Evolutionary conservation across 1,140 invertebrate species (phyloP), one percentile per base, ranked within the genome.

Genomic region (Camponotus pennsylvanicus): DNA sequence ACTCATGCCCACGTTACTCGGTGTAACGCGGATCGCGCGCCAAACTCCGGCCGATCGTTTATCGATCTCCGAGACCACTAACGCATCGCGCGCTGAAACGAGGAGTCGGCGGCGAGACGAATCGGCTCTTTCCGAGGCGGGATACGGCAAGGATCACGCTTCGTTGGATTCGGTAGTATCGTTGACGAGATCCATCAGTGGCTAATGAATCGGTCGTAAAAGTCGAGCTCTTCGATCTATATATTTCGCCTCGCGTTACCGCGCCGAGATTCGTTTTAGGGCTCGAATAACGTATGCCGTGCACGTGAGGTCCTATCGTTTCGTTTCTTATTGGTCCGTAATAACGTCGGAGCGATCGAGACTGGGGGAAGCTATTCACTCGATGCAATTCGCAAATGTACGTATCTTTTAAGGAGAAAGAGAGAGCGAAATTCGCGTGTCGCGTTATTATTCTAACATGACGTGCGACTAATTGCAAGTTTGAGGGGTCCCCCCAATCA

Each of bases 121-220:
- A 83, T 86, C 66, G 85, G 8, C 59, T 86, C 69, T 86, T 83
- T 83, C 67, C 64, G 49, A 27, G 66, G 32, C 78, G 57, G 75
- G 67, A 86, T 86, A 71, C 59, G 40, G 32, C 69, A 42, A 55
- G 59, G 70, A 76, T 63, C 73, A 85, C 73, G 70, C 42, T 42
- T 69, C 49, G 78, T 86, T 86, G 67, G 78, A 86, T 86, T 86
- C 78, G 66, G 61, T 64, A 86, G 69, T 73, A 83, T 70, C 85
- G 61, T 83, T 82, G 67, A 66, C 42, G 59, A 83, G 67, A 66
- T 64, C 85, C 78, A 86, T 86, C 78, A 83, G 69, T 63, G 57
- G 59, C 40, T 86, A 86, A 86, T 83, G 78, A 86, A 86, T 86
- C 85, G 85, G 57, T 83, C 69, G 78, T 86, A 83, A 86, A 83